These are phyloP conservation scores for Lipophrys pholis DNA, from an alignment of 2,113 vertebrate species.

Conservation along the genomic window DNA sequence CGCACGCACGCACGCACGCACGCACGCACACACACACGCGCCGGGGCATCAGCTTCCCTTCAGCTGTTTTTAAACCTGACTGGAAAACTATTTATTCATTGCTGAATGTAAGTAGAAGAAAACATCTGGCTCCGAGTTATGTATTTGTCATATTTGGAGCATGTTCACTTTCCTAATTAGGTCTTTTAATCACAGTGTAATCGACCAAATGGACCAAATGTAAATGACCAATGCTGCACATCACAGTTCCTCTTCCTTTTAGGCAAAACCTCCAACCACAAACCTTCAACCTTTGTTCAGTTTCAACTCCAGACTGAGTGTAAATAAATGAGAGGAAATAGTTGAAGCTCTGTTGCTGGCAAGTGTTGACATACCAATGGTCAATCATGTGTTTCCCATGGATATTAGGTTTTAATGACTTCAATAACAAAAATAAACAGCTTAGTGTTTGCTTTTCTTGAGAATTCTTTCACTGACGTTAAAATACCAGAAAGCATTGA, in stretches of 20 bases:
- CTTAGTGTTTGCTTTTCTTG: neutral
- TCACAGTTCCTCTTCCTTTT: neutral
- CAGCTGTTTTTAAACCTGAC: slow-evolving; percentile 21
- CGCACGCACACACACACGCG: too few relatives aligned
- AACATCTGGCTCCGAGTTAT: slow-evolving; percentile 6
- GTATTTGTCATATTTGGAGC: slow-evolving; percentile 12
- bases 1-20: too few relatives aligned
- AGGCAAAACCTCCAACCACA: neutral
- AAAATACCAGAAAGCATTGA: too few relatives aligned
- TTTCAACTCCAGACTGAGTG: slow-evolving; percentile 29
- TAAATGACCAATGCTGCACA: slow-evolving; percentile 9
- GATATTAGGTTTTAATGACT: slow-evolving; percentile 55
- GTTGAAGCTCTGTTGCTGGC: slow-evolving; percentile 37
- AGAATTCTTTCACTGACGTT: too few relatives aligned
- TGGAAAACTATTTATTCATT: slow-evolving; percentile 38
- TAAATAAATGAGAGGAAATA: slow-evolving; percentile 61
- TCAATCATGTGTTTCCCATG: slow-evolving; percentile 53
- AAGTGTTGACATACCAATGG: slow-evolving; percentile 51
- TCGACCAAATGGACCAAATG: slow-evolving; percentile 5
- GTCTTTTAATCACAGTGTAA: slow-evolving; percentile 20
- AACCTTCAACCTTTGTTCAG: slow-evolving; percentile 27
- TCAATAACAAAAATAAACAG: slow-evolving; percentile 58
- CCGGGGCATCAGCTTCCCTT: neutral
- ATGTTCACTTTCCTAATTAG: slow-evolving; percentile 27
- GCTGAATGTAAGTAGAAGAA: slow-evolving; percentile 19